Evolutionary conservation across 2,113 vertebrate species (phyloP).

Genomic region (Zosterops pallidus): DNA sequence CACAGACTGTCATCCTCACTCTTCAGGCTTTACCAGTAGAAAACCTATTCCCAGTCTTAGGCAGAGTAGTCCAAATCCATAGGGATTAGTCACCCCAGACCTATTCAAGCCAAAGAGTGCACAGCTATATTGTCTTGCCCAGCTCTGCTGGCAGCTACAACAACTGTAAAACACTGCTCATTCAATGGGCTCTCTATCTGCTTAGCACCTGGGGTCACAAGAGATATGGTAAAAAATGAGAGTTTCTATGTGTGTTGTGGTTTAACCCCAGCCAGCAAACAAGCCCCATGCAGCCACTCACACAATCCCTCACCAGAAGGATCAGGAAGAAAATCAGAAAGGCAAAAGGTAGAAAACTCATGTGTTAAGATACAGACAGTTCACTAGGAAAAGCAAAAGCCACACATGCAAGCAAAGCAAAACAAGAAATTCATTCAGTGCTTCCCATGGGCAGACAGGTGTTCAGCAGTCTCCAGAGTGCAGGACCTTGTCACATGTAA

Average conservation of each 20-base stretch:
- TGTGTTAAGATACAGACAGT: background rate
- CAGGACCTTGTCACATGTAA: background rate
- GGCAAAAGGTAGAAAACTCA: background rate
- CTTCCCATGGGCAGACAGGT: background rate
- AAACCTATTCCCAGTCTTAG: background rate
- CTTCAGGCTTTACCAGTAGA: background rate
- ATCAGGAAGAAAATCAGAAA: background rate
- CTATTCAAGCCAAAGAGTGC: background rate
- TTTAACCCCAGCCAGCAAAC: background rate
- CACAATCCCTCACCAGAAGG: background rate
- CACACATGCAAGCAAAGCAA: background rate
- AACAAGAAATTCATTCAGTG: background rate
- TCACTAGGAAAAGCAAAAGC: background rate
- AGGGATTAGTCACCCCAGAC: background rate
- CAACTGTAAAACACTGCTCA: background rate
- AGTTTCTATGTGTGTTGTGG: background rate
- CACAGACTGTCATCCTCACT: background rate
- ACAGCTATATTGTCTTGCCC: background rate
- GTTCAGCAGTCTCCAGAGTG: background rate
- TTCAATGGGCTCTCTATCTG: background rate
- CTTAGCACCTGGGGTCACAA: background rate
- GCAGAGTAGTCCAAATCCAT: background rate
- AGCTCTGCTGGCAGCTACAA: background rate
- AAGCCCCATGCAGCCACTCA: background rate
- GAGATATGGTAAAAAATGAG: background rate